A percentile compares a stretch with the other conserved stretches of the same genome.
Conservation (phyloP, 2,113 vertebrate species). For the Pseudorhombus dupliciocellatus region DNA sequence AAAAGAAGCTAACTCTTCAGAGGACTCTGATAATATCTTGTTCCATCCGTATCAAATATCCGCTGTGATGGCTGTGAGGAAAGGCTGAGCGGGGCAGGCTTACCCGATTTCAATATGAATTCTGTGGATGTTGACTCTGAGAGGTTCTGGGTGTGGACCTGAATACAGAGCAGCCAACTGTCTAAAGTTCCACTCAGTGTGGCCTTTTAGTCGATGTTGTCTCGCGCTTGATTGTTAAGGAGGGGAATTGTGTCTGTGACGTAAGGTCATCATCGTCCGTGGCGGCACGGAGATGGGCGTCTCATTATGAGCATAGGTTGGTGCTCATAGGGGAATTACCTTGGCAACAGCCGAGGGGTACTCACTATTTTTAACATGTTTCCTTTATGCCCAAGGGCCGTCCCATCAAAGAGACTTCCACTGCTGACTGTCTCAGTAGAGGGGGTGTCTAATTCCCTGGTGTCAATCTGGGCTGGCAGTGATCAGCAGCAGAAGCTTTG, state of each 20-base stretch:
- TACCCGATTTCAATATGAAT: slow-evolving; percentile 69
- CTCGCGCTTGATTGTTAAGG: slow-evolving; percentile 11
- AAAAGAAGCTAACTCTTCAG: slow-evolving; percentile 16
- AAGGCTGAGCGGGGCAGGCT: slow-evolving; percentile 36
- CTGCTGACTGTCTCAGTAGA: slow-evolving; percentile 47
- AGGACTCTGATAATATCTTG: slow-evolving; percentile 46
- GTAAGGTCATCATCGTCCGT: slow-evolving; percentile 37
- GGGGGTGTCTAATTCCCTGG: slow-evolving; percentile 56
- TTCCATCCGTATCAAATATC: slow-evolving; percentile 59
- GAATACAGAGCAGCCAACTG: slow-evolving; percentile 62
- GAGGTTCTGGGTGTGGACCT: slow-evolving; percentile 49
- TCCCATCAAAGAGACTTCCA: slow-evolving; percentile 61
- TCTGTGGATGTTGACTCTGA: slow-evolving; percentile 61
- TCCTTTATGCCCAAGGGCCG: slow-evolving; percentile 32
- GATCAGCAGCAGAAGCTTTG: slow-evolving; percentile 60
- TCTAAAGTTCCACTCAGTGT: slow-evolving; percentile 48
- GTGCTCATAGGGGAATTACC: slow-evolving; percentile 42
- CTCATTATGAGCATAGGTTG: slow-evolving; percentile 15
- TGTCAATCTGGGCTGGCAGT: slow-evolving; percentile 63
- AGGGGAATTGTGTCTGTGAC: slow-evolving; percentile 22
- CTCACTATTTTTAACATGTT: slow-evolving; percentile 46
- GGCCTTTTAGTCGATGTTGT: slow-evolving; percentile 42
- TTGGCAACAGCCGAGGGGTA: slow-evolving; percentile 44
- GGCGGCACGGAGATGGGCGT: slow-evolving; percentile 21
- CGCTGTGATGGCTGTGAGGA: slow-evolving; percentile 44